Conservation (phyloP, 2,888 invertebrate species). For the Chrysolina oricalcia region DNA sequence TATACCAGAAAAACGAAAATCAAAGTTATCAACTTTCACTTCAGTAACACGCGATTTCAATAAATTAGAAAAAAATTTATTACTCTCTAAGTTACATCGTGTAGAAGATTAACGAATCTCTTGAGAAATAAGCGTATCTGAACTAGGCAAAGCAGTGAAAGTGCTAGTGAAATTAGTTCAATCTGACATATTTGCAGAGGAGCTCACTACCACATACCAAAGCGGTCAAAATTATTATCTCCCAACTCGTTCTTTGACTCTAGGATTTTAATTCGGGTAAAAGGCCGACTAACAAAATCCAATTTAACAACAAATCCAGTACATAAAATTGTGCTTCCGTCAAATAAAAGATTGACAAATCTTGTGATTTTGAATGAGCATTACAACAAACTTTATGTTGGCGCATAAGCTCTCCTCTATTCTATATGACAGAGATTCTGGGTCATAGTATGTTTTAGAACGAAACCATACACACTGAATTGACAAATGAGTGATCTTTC, state of each 20-base stretch:
- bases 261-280: background rate
- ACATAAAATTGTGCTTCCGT: background rate
- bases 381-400: background rate
- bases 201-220: too few relatives aligned
- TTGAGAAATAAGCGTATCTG: background rate
- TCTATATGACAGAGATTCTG: slow-evolving; percentile 38
- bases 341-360: background rate
- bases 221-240: slow-evolving; percentile 2
- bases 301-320: background rate
- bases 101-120: background rate
- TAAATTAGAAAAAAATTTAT: slow-evolving; percentile 1
- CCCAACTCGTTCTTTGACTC: background rate
- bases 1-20: background rate
- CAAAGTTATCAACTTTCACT: background rate
- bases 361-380: background rate
- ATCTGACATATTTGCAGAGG: background rate
- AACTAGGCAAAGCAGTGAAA: background rate
- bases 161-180: background rate
- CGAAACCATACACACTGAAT: slow-evolving; percentile 30
- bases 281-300: background rate
- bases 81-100: background rate
- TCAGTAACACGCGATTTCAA: background rate
- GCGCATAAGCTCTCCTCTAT: slow-evolving; percentile 28
- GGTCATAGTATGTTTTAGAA: slow-evolving; percentile 41
- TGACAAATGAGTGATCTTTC: slow-evolving; percentile 44